Evolutionary conservation across 2,888 invertebrate species (phyloP), one percentile per base, ranked within the genome.

Genomic region (Magallana nippona): DNA sequence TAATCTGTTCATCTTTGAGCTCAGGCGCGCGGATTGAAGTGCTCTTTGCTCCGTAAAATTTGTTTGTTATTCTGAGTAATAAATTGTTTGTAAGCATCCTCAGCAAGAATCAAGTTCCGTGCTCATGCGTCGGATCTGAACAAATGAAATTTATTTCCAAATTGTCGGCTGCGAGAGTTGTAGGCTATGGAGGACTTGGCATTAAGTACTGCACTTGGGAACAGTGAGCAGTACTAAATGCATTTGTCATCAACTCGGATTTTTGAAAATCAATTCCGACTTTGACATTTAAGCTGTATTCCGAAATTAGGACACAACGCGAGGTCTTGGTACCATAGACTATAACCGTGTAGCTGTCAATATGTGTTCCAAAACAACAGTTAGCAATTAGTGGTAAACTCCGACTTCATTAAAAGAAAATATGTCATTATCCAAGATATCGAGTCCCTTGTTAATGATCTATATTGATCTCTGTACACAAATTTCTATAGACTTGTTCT

Each of bases 21-120:
- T 71, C 27, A 71, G 27, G 71, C 71, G 13, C 10, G 32, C 15
- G 27, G 27, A 27, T 27, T 71, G 32, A 71, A 71, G 71, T 22
- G 71, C 71, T 13, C 71, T 27, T 13, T 71, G 63, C 27, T 71
- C 27, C 71, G 22, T 71, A 71, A 15, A 71, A 27, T 22, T 71
- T 71, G 71, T 71, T 71, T 71, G 71, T 71, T 27, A 71, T 71
- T 71, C 71, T 71, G 32, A 71, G 27, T 71, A 71, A 71, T 22
- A 71, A 27, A 27, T 71, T 71, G 71, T 71, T 71, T 27, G 71
- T 71, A 71, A 27, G 71, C 71, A 71, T 27, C 44, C 15, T 71
- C 32, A 71, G 15, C 71, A 15, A 71, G 71, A 71, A 71, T 71
- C 71, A 15, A 13, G 22, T 60, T 60, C 32, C 32, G 2, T 13